phyloP scores from a whole-genome alignment of 2,888 invertebrate species.

The Caenorhabditis macrosperma region DNA sequence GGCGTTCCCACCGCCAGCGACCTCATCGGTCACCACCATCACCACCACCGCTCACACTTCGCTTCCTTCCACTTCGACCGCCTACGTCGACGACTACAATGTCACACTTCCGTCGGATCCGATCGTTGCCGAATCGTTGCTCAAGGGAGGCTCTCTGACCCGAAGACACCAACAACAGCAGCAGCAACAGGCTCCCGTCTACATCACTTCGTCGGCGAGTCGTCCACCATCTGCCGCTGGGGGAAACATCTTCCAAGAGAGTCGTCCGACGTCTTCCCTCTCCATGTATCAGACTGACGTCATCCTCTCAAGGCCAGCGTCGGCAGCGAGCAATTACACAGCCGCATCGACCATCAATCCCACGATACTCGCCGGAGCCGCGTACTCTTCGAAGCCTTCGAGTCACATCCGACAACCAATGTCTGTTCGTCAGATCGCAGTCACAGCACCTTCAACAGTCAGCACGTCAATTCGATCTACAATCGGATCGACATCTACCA shows the following conservation, averaged over 20 bases:
- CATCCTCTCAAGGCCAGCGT: constrained; percentile 53
- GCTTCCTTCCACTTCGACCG: constrained; percentile 35
- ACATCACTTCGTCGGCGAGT: constrained; percentile 67
- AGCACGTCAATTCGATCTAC: constrained; percentile 37
- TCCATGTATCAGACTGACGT: constrained; percentile 60
- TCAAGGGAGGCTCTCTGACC: constrained; percentile 78
- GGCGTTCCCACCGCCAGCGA: constrained; percentile 55
- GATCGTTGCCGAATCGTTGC: constrained; percentile 45
- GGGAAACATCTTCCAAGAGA: constrained; percentile 50
- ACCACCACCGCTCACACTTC: constrained; percentile 48
- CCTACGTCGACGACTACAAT: constrained; percentile 51
- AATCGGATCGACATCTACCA: constrained; percentile 20
- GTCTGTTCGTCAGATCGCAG: constrained; percentile 23
- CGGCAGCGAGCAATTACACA: constrained; percentile 51
- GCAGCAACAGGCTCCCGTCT: constrained; percentile 60
- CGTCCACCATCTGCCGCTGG: constrained; percentile 36
- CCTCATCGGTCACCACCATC: constrained; percentile 50
- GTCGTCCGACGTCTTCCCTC: constrained; percentile 57
- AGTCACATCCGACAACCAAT: constrained; percentile 61
- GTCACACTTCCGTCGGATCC: constrained; percentile 61
- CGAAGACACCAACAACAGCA: constrained; percentile 81
- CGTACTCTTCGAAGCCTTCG: constrained; percentile 63
- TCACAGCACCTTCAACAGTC: constrained; percentile 7
- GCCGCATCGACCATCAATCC: constrained; percentile 65
- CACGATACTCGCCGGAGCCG: constrained; percentile 76